Percentiles rank a stretch among this genome's conserved stretches.
These are phyloP conservation scores for Athalia cordata DNA, from an alignment of 2,888 invertebrate genomes.

Conservation along the genomic window DNA sequence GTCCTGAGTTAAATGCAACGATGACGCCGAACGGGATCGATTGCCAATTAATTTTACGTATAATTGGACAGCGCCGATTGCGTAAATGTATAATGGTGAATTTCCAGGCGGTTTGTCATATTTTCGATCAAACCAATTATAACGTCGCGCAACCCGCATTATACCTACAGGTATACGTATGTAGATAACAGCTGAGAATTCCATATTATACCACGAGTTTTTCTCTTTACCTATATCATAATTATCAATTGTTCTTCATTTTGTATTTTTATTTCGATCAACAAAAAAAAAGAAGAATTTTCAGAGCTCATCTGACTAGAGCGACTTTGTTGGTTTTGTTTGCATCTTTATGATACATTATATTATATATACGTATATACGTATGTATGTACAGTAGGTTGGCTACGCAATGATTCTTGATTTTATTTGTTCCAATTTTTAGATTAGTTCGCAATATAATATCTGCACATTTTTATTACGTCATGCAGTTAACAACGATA, in stretches of 20 bases:
- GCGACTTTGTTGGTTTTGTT: no score
- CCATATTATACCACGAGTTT: background rate
- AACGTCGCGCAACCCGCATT: constrained; percentile 55
- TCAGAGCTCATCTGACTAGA: no score
- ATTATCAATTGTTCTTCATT: background rate
- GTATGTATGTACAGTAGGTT: no score
- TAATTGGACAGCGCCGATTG: constrained; percentile 66
- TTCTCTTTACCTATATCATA: background rate
- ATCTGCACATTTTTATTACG: no score
- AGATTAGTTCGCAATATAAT: no score
- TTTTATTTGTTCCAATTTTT: no score
- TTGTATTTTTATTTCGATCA: background rate
- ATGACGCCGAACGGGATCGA: constrained; percentile 65
- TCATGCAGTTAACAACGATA: no score
- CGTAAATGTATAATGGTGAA: constrained; percentile 18
- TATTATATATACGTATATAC: no score
- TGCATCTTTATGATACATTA: no score
- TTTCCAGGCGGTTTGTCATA: constrained; percentile 50
- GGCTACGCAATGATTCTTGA: no score
- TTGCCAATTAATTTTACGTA: constrained; percentile 72
- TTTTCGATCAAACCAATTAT: constrained; percentile 66
- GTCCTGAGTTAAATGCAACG: background rate
- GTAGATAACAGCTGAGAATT: background rate
- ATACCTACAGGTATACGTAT: background rate
- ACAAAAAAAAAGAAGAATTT: no score